Conservation (phyloP, 2,888 invertebrate genomes). For the Mayetiola destructor region DNA sequence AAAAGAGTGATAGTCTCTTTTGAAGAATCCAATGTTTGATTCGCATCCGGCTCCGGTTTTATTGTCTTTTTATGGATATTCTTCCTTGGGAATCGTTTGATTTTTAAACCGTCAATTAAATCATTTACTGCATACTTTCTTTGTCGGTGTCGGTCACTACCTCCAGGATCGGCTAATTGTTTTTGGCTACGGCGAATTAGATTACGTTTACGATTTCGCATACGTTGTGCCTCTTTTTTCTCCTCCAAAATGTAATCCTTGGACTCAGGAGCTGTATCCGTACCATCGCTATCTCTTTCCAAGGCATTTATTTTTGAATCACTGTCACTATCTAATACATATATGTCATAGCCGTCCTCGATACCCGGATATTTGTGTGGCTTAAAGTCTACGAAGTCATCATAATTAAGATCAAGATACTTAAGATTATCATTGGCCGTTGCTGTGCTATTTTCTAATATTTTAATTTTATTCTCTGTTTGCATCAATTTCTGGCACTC, state of each 20-base stretch:
- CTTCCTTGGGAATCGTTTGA: not conserved
- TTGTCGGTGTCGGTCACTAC: not conserved
- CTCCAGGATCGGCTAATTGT: not conserved
- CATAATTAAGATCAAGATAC: constrained; percentile 47
- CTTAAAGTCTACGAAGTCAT: constrained; percentile 43
- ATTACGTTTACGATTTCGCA: not conserved
- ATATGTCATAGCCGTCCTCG: constrained; percentile 22
- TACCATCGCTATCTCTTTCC: not conserved
- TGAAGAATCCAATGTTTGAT: no score
- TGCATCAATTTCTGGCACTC: constrained; percentile 38
- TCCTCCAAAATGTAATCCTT: not conserved
- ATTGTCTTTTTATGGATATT: not conserved
- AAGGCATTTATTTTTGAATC: not conserved
- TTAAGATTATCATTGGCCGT: constrained; percentile 31
- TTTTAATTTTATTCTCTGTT: constrained; percentile 30
- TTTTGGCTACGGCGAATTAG: not conserved
- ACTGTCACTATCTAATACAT: not conserved
- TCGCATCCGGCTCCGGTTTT: not conserved
- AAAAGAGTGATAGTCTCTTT: no score
- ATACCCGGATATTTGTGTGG: constrained; percentile 22
- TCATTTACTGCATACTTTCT: no score
- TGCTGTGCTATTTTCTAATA: constrained; percentile 17
- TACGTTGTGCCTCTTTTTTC: constrained; percentile 1
- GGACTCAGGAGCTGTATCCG: constrained; percentile 1
- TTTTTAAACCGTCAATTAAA: no score